Evolutionary conservation across 2,797 vertebrate genomes (phyloP), one percentile per base, ranked within the genome.

Genomic region (Protosalanx chinensis): DNA sequence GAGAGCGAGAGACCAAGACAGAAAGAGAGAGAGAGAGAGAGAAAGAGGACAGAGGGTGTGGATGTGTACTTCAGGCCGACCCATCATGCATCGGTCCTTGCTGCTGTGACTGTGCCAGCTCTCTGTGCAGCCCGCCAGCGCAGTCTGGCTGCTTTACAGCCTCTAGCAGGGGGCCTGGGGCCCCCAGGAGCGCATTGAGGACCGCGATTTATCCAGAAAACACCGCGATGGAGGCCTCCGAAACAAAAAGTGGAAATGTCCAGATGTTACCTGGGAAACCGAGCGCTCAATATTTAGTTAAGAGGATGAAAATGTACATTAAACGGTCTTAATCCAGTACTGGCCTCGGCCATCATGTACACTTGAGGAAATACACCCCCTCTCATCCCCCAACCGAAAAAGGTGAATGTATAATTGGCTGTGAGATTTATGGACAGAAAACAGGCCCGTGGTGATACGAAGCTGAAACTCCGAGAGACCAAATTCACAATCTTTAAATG

Each of bases 341-440:
- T 82, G n/a, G 81, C 80, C 86, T 81, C 77, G 88, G 84, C 76
- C 70, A 82, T 86, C 70, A 71, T 80, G 82, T 87, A 88, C 84
- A 88, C 82, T 78, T 15, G 18, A 53, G 51, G 18, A 84, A 82
- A 75, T 65, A 32, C 33, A 71, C 37, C 8, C 33, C 37, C 37
- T 41, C 37, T 41, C 37, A 41, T 8, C 35, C 35, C 35, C 37
- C 4, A 35, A 27, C 70, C 62, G 76, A 74, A 76, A 60, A 74
- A 51, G 71, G 74, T 29, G 53, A 29, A 4, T 8, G 8, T 41
- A 41, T 41, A 82, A 76, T 85, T 91, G 91, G 90, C 91, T 77
- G 88, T 89, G 86, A 93, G 91, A 93, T 94, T 94, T 93, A 94
- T 90, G 83, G 91, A 92, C 80, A 87, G 84, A 88, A 92, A 94